Conservation (phyloP, 1,140 invertebrate genomes). For the Meloidogyne exigua region DNA sequence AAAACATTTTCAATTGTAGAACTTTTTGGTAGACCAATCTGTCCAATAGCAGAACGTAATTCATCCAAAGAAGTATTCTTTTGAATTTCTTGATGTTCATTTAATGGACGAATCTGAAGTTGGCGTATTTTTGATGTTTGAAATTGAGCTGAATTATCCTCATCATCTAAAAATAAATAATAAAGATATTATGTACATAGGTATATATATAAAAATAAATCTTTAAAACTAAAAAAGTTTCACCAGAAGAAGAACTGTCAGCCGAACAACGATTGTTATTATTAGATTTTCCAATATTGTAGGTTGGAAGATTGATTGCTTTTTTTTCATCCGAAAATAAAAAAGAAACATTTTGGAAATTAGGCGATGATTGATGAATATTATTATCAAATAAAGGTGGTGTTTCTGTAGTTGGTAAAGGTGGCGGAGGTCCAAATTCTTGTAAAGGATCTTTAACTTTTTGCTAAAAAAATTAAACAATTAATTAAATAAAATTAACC, state of each 20-base stretch:
- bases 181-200: constrained; percentile 7
- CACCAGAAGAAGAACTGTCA: constrained; percentile 4
- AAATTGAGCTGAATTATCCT: constrained; percentile 35
- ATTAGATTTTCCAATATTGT: constrained; percentile 21
- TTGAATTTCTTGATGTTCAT: constrained; percentile 25
- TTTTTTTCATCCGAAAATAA: not conserved
- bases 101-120: constrained; percentile 58
- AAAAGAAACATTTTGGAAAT: constrained; percentile 21
- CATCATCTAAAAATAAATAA: constrained; percentile 39
- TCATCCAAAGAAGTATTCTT: constrained; percentile 61
- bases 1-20: constrained; percentile 57
- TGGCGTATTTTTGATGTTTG: constrained; percentile 58
- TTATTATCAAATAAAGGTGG: constrained; percentile 13
- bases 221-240: not conserved
- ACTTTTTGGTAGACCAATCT: constrained; percentile 52
- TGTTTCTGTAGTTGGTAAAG: constrained; percentile 30
- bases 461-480: not conserved
- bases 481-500: not conserved
- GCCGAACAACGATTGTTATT: constrained; percentile 18
- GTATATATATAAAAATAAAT: too few relatives aligned
- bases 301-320: not conserved
- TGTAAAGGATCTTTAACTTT: constrained; percentile 18
- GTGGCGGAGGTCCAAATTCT: constrained; percentile 33
- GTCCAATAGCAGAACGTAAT: constrained; percentile 54
- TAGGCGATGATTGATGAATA: constrained; percentile 10